Percentiles rank a stretch among this genome's conserved stretches.
phyloP scores from a whole-genome alignment of 2,797 vertebrate species.

The Chiroxiphia lanceolata region DNA sequence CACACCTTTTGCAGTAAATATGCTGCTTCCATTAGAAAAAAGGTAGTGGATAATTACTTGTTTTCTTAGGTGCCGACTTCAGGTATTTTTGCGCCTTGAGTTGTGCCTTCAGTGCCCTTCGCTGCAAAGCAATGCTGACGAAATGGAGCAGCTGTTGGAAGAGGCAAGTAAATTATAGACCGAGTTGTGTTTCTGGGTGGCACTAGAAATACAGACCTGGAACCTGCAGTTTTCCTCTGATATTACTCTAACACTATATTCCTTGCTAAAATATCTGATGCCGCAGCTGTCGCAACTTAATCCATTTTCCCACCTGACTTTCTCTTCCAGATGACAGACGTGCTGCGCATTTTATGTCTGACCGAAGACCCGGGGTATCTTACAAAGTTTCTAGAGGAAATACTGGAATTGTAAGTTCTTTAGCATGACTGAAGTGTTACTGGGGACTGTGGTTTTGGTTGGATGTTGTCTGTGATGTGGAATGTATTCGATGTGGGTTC shows the following conservation, averaged over 20 bases:
- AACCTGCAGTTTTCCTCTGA: neutral
- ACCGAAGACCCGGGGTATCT: constrained; percentile 88
- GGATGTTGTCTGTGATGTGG: neutral
- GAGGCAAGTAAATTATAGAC: constrained; percentile 77
- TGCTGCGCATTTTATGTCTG: constrained; percentile 88
- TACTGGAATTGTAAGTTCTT: constrained; percentile 84
- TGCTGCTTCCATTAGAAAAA: neutral
- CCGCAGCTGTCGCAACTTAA: neutral
- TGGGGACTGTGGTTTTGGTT: neutral
- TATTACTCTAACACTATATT: neutral
- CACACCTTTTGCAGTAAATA: neutral
- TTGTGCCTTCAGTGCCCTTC: constrained; percentile 80
- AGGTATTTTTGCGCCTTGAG: constrained; percentile 88
- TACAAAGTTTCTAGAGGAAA: constrained; percentile 86
- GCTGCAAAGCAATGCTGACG: constrained; percentile 56
- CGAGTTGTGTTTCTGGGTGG: neutral
- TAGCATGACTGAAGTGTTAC: neutral
- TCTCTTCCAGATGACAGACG: constrained; percentile 84
- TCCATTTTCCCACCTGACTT: neutral
- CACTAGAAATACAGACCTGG: neutral
- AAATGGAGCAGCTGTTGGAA: constrained; percentile 83
- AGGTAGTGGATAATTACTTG: neutral
- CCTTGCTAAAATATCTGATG: neutral
- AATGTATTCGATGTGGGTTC: neutral
- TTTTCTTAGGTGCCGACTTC: constrained; percentile 86